Evolutionary conservation across 2,888 invertebrate species (phyloP), one percentile per base, ranked within the genome.

Genomic region (Coelinius sp.): DNA sequence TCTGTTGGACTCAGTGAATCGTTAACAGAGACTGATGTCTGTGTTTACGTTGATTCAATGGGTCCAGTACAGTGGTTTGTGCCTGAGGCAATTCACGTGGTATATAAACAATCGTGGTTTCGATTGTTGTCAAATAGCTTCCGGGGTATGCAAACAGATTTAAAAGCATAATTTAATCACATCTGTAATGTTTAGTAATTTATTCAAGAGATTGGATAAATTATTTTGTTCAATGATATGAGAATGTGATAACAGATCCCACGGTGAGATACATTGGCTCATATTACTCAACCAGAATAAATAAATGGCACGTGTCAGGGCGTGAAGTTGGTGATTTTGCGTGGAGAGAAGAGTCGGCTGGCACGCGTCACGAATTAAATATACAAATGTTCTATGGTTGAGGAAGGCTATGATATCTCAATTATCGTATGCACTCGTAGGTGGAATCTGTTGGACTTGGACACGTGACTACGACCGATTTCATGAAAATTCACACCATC

Each of bases 41-140:
- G n/a, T n/a, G n/a, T n/a, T n/a, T n/a, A n/a, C n/a, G n/a, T n/a
- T n/a, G n/a, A n/a, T n/a, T n/a, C n/a, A n/a, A n/a, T n/a, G n/a
- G n/a, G n/a, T n/a, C n/a, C n/a, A n/a, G n/a, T n/a, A n/a, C n/a
- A n/a, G n/a, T n/a, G n/a, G n/a, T n/a, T n/a, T n/a, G n/a, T 27
- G 84, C 87, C 79, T 64, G 71, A 25, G 80, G 87, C 85, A 65
- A 68, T 82, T 86, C 87, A 87, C 85, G 86, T 87, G 86, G 81
- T 74, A 41, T 12, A 76, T 79, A 85, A 85, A 85, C 79, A 81
- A 81, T 83, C 78, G 72, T 76, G 70, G 68, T 46, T 12, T 69
- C 49, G 46, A 63, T 52, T 38, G 20, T 52, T 31, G 70, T 75
- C 76, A 75, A 83, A 85, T 80, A 84, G 79, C 85, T 83, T 76